These are phyloP conservation scores for Lacanobia wlatinum DNA, from an alignment of 2,888 invertebrate species.

Conservation along the genomic window DNA sequence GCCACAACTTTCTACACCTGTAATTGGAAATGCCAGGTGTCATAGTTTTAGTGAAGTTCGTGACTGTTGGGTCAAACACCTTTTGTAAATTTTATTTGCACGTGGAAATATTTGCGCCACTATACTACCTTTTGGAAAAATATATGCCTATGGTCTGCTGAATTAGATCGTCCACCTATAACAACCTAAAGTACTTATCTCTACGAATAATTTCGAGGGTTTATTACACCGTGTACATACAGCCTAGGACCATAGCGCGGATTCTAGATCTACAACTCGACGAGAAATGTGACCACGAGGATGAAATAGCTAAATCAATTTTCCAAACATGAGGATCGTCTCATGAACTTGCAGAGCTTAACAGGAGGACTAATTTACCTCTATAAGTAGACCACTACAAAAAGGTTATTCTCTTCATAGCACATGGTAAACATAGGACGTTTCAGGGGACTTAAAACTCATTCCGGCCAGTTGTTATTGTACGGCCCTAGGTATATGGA, in stretches of 20 bases:
- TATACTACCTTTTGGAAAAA: too few species aligned
- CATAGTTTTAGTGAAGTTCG: slow-evolving; percentile 52
- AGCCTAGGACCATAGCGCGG: too few species aligned
- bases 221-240: neutral
- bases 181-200: neutral
- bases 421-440: neutral
- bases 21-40: slow-evolving; percentile 74
- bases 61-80: slow-evolving; percentile 23
- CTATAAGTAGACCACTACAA: neutral
- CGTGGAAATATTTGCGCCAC: neutral
- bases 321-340: neutral
- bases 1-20: slow-evolving; percentile 73
- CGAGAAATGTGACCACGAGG: neutral
- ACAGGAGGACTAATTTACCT: neutral
- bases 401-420: neutral
- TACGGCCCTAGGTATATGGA: slow-evolving; percentile 10
- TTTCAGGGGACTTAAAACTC: neutral
- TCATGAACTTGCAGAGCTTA: neutral
- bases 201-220: neutral
- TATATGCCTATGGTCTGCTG: too few species aligned
- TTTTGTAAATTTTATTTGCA: slow-evolving; percentile 35
- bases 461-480: slow-evolving; percentile 11
- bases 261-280: neutral
- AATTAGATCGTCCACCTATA: neutral
- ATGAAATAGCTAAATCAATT: neutral